Evolutionary conservation across 2,113 vertebrate genomes (phyloP).

Genomic region (Macroglossus sobrinus): DNA sequence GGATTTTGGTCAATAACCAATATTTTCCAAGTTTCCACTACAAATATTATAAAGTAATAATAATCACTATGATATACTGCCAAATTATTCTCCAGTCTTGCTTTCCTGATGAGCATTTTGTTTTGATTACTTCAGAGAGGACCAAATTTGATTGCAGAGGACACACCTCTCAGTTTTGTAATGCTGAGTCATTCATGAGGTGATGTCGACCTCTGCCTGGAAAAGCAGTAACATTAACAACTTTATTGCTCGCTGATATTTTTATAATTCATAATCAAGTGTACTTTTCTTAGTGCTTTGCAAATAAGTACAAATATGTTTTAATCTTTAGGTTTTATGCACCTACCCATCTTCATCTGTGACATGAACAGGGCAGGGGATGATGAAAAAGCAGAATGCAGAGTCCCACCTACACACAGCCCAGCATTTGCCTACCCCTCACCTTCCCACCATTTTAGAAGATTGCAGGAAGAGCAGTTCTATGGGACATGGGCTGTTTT

Average conservation of each 20-base stretch:
- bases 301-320: background rate
- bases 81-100: background rate
- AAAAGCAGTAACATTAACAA: background rate
- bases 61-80: background rate
- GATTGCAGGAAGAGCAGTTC: background rate
- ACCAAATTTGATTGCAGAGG: slow-evolving; percentile 24
- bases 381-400: background rate
- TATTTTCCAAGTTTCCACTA: background rate
- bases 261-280: slow-evolving; percentile 8
- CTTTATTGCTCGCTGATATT: background rate
- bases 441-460: background rate
- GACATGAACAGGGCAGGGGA: background rate
- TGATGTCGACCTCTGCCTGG: background rate
- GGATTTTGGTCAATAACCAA: background rate
- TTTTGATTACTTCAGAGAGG: slow-evolving; percentile 16
- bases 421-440: background rate
- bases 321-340: background rate
- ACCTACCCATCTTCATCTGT: background rate
- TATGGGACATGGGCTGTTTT: background rate
- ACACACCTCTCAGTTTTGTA: background rate
- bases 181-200: background rate
- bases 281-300: slow-evolving; percentile 24
- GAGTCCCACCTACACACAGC: background rate
- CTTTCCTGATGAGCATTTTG: slow-evolving; percentile 15
- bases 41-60: slow-evolving; percentile 8